Evolutionary conservation across 2,888 invertebrate species (phyloP).

Genomic region (Pherbina coryleti): DNA sequence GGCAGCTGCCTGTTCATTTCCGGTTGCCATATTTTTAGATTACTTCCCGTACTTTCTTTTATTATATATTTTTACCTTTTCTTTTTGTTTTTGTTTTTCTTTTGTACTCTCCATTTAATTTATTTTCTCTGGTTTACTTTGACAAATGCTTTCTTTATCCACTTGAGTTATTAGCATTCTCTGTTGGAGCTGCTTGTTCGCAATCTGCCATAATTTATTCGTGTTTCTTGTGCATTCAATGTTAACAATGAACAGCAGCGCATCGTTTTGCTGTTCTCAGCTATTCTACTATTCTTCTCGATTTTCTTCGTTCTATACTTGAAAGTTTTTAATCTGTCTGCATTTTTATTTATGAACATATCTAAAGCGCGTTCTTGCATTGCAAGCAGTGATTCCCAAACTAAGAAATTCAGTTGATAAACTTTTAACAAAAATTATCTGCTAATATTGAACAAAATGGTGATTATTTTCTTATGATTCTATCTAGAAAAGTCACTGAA

Average conservation of each 20-base stretch:
- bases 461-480: too few species aligned
- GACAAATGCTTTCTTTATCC: constrained; percentile 8
- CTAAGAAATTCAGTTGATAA: too few species aligned
- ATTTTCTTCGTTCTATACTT: background rate
- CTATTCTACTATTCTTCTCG: background rate
- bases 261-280: too few species aligned
- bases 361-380: background rate
- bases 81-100: background rate
- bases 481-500: too few species aligned
- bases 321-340: constrained; percentile 17
- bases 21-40: background rate
- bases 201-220: constrained; percentile 11
- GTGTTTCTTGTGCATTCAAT: constrained; percentile 17
- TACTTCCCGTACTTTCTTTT: background rate
- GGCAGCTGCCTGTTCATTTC: background rate
- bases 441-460: too few species aligned
- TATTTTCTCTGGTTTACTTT: background rate
- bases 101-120: background rate
- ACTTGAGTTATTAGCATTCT: constrained; percentile 20
- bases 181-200: background rate
- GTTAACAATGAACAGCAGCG: background rate
- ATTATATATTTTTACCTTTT: background rate
- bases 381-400: background rate
- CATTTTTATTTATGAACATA: constrained; percentile 17
- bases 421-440: too few species aligned